Base-by-base conservation (phyloP, 2,888 invertebrate species). In the Taphrorychus bicolor region DNA sequence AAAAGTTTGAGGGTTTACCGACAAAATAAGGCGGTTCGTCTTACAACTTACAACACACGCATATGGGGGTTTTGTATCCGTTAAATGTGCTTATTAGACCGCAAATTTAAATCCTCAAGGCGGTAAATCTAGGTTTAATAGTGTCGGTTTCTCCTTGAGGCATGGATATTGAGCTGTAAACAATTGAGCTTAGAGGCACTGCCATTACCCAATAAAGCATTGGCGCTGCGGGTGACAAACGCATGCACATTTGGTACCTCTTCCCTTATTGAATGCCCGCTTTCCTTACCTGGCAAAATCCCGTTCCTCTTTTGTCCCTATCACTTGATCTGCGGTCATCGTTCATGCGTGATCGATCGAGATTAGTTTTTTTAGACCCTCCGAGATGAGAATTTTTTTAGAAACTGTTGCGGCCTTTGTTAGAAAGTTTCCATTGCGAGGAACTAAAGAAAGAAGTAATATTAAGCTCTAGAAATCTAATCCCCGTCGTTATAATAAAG, bases 61-160 rank as follows among this genome's bases (percentile, higher is more conserved):
- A 61, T 41, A 67, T 58, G 51, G 18, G 19, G 9, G 5, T 51
- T 51, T 51, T 57, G 49, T 63, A 21, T 17, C 51, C 16, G 5
- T 59, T n/a, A 42, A 48, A 48, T 58, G 53, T 24, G 40, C 19
- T 57, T 41, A 51, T 51, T 57, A 65, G 69, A 69, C 65, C 69
- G 65, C 69, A 65, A 65, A 69, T 69, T 69, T 69, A 59, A 69
- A 64, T 69, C 64, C 64, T 22, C 41, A 64, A 49, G 49, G 32
- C 32, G 11, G 11, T 16, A 45, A 45, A 45, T 45, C 16, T 11
- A 17, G 17, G 17, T 16, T 45, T 51, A 18, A 51, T 18, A 18
- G 16, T 14, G 23, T 3, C 56, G 56, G 48, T 48, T 14, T 40
- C 45, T 56, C 48, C 54, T 62, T 56, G 40, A 62, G 45, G 48